Percentiles rank a stretch among this genome's conserved stretches.
Evolutionary conservation across 2,797 vertebrate species (phyloP).

Genomic region (Coranthus polyacanthus): DNA sequence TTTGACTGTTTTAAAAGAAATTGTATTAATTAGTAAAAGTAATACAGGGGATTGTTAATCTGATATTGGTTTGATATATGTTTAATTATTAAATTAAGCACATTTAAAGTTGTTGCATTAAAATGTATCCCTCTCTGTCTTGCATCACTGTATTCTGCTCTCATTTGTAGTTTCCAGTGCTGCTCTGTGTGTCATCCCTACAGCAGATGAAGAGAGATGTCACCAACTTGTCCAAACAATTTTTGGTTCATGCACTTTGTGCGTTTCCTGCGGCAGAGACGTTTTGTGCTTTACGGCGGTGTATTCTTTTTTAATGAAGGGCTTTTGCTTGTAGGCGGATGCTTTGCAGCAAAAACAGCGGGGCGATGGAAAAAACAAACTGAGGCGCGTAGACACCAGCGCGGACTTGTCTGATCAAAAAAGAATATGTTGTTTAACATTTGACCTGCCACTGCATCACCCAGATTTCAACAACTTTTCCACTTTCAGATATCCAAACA

Average conservation of each 20-base stretch:
- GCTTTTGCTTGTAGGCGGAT: too few relatives aligned
- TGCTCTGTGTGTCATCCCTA: neutral
- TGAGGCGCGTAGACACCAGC: too few relatives aligned
- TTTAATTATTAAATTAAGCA: too few relatives aligned
- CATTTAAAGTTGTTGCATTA: too few relatives aligned
- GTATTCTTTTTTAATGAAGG: constrained; percentile 28
- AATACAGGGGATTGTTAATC: too few relatives aligned
- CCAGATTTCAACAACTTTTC: neutral
- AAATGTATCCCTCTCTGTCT: neutral
- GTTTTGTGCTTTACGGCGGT: neutral
- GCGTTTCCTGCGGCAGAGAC: constrained; percentile 7
- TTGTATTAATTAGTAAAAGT: too few relatives aligned
- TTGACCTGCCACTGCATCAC: neutral
- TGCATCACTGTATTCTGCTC: neutral
- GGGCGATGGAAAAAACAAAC: constrained; percentile 14
- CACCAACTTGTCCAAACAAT: neutral
- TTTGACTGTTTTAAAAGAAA: too few relatives aligned
- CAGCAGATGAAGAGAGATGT: constrained; percentile 8
- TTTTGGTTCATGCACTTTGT: neutral
- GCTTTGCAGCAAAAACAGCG: too few relatives aligned
- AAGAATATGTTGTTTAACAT: constrained; percentile 14
- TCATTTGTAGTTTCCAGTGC: constrained; percentile 7
- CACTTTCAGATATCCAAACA: constrained; percentile 20
- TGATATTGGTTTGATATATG: too few relatives aligned
- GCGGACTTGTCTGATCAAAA: neutral